Base-by-base conservation (phyloP, 2,888 invertebrate species). In the Leptura quadrifasciata region DNA sequence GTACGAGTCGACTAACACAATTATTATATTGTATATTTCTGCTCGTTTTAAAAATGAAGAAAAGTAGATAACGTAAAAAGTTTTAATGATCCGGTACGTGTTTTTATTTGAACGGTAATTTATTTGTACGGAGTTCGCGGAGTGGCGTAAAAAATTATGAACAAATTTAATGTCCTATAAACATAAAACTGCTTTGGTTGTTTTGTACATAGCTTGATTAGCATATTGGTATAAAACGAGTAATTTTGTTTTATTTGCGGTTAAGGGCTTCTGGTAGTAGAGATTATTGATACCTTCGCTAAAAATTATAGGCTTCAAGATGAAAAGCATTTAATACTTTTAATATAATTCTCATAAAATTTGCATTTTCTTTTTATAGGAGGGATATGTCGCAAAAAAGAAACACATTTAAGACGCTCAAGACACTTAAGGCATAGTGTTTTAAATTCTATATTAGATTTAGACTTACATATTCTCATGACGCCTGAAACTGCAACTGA, bases 51-150 rank as follows among this genome's bases (percentile, higher is more conserved):
- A 64, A 72, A 72, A 72, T 67, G 72, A 76, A 67, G 76, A 58
- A 74, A 77, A 79, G 75, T 76, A 76, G 74, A 74, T 73, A 76
- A 75, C 74, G 75, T 71, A 74, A 75, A 74, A 79, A 77, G 74
- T 79, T 79, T 79, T 76, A 77, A 79, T 77, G 76, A 74, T 75
- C 74, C 77, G 75, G 77, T 77, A 78, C 71, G 72, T 68, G 63
- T 76, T 68, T 61, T 77, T 74, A 72, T 72, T 47, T 47, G n/a
- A 39, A 39, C 0, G n/a, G n/a, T 4, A 47, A 47, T n/a, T n/a
- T 47, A 47, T 47, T 39, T 47, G 47, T n/a, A 47, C 47, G n/a
- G 2, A 47, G 47, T 15, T 0, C n/a, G 5, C 47, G 47, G 47
- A 47, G 15, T 15, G 6, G 47, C 2, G n/a, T n/a, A n/a, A n/a